These are phyloP conservation scores for Cotesia glomerata DNA, from an alignment of 1,140 invertebrate species.

Conservation along the genomic window DNA sequence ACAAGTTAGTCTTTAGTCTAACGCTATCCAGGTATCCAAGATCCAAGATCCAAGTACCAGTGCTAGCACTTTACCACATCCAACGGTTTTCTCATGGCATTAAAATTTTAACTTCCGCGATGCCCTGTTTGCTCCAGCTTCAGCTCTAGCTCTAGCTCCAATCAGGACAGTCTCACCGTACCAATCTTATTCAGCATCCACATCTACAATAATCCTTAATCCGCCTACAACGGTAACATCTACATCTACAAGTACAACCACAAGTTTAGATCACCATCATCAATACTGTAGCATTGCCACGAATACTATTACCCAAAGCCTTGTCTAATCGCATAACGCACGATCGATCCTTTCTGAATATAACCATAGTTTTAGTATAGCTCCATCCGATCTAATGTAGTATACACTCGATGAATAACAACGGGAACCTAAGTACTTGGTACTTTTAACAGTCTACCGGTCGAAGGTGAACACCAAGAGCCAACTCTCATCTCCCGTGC, in stretches of 20 bases:
- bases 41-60: background rate
- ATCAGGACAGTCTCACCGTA: background rate
- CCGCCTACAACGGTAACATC: background rate
- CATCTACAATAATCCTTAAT: background rate
- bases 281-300: too few species aligned
- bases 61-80: conserved; percentile 5
- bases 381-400: background rate
- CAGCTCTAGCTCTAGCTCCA: background rate
- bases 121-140: background rate
- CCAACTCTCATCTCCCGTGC: background rate
- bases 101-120: conserved; percentile 30
- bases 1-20: too few species aligned
- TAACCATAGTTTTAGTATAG: background rate
- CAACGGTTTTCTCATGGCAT: conserved; percentile 23
- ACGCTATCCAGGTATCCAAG: too few species aligned
- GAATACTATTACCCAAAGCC: background rate
- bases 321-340: conserved; percentile 22
- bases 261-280: background rate
- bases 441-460: background rate
- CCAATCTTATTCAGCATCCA: background rate
- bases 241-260: background rate
- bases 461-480: conserved; percentile 32
- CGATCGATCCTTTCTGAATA: conserved; percentile 33
- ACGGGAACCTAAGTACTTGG: background rate
- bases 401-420: background rate